Percentiles rank a stretch among this genome's conserved stretches.
Conservation (phyloP, 2,113 vertebrate genomes). For the Saguinus imperator region DNA sequence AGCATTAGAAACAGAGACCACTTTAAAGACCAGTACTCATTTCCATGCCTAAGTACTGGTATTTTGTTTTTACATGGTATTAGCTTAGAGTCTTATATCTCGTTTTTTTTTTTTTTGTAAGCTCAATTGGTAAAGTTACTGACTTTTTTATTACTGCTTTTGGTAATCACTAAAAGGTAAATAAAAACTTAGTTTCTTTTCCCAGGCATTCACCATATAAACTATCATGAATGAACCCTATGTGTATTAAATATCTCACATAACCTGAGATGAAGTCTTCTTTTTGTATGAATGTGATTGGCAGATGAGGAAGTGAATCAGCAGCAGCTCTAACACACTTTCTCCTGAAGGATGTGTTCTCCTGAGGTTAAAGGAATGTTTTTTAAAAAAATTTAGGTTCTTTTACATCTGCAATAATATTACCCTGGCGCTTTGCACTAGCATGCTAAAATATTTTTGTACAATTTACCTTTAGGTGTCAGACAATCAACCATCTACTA, state of each 20-base stretch:
- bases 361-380: conserved; percentile 45
- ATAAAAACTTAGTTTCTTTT: conserved; percentile 17
- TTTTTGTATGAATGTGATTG: conserved; percentile 22
- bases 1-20: not conserved
- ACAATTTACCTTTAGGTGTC: conserved; percentile 53
- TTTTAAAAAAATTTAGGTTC: not conserved
- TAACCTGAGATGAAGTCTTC: not conserved
- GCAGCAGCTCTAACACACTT: conserved; percentile 39
- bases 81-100: not conserved
- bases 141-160: not conserved
- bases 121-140: not conserved
- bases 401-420: conserved; percentile 14
- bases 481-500: conserved; percentile 48
- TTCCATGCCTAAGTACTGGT: not conserved
- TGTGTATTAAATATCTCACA: not conserved
- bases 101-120: not conserved
- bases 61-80: not conserved
- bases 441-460: conserved; percentile 47
- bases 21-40: not conserved
- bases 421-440: not conserved
- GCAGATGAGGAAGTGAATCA: conserved; percentile 50
- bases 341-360: not conserved
- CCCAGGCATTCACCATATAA: not conserved
- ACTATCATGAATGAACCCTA: not conserved
- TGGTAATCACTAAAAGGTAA: not conserved